A percentile compares a stretch with the other conserved stretches of the same genome.
Evolutionary conservation across 2,888 invertebrate species (phyloP).

Genomic region (Luperina testacea): DNA sequence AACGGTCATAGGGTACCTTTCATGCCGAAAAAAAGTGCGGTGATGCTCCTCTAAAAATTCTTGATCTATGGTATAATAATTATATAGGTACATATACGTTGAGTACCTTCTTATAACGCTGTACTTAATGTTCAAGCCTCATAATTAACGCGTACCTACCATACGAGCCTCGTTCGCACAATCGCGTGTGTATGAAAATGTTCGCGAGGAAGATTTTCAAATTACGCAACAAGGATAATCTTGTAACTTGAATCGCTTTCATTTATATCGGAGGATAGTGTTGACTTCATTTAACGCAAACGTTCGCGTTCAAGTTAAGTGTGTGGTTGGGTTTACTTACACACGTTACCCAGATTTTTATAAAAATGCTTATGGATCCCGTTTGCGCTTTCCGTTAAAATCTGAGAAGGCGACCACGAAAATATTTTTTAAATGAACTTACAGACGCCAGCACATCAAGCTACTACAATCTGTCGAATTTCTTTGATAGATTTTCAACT

Average conservation of each 20-base stretch:
- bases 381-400: neutral
- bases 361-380: neutral
- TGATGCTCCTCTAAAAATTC: neutral
- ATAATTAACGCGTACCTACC: conserved; percentile 61
- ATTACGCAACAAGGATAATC: conserved; percentile 62
- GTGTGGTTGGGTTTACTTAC: conserved; percentile 1
- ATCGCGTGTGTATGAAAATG: conserved; percentile 63
- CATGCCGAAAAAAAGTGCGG: too few species aligned
- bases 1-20: too few species aligned
- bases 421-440: neutral
- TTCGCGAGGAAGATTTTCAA: conserved; percentile 61
- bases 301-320: conserved; percentile 16
- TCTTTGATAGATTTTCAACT: too few species aligned
- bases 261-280: conserved; percentile 44
- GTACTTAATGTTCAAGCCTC: conserved; percentile 41
- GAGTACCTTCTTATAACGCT: conserved; percentile 43
- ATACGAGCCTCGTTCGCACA: conserved; percentile 43
- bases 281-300: conserved; percentile 27
- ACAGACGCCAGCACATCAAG: neutral
- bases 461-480: too few species aligned
- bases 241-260: conserved; percentile 54
- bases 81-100: conserved; percentile 37
- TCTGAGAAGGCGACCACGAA: neutral
- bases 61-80: conserved; percentile 27
- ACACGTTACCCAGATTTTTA: neutral